Evolutionary conservation across 2,797 vertebrate genomes (phyloP).

Genomic region (Trichosurus vulpecula): DNA sequence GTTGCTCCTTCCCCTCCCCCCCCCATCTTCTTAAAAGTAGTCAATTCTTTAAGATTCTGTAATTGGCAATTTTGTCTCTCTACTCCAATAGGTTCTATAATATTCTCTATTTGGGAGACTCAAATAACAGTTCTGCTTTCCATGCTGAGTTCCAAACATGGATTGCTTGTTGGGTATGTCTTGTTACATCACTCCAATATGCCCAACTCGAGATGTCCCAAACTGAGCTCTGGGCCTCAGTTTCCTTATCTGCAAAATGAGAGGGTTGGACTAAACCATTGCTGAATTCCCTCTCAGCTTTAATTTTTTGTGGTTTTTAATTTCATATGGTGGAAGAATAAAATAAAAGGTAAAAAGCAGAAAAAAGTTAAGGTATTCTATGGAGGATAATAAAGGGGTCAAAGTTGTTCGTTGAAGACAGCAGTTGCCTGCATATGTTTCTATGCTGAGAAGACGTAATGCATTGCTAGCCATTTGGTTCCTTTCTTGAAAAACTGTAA

Average conservation of each 20-base stretch:
- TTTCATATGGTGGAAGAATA: slow-evolving; percentile 1
- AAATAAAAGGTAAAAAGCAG: neutral
- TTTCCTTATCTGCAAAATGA: slow-evolving; percentile 34
- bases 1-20: neutral
- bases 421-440: neutral
- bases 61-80: neutral
- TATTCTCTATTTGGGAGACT: neutral
- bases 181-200: neutral
- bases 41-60: neutral
- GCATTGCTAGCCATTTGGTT: slow-evolving; percentile 7
- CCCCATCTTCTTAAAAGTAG: neutral
- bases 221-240: neutral
- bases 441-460: neutral
- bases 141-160: neutral
- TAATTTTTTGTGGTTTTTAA: neutral
- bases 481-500: neutral
- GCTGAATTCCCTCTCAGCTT: neutral
- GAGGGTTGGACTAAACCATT: neutral
- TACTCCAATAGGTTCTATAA: neutral
- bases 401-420: neutral
- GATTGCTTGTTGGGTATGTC: neutral
- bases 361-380: neutral
- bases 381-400: neutral
- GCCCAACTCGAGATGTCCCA: neutral
- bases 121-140: neutral